Evolutionary conservation across 2,888 invertebrate species (phyloP).

Genomic region (Acronicta leporina): DNA sequence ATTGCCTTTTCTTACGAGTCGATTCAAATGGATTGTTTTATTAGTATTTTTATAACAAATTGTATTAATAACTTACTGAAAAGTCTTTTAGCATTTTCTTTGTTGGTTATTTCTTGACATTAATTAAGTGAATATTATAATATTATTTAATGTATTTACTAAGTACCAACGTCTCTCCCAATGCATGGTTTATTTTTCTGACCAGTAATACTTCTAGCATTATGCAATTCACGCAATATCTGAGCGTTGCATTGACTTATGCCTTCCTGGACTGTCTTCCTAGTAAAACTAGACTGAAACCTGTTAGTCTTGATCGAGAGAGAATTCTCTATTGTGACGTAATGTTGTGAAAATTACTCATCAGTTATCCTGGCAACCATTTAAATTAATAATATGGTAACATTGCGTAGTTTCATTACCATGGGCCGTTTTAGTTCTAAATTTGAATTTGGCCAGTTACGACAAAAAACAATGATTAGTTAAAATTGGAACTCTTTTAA

Average conservation of each 20-base stretch:
- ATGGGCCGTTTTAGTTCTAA: neutral
- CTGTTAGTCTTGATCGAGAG: constrained; percentile 55
- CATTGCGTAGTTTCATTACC: constrained; percentile 19
- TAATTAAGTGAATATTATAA: too few species aligned
- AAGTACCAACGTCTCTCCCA: neutral
- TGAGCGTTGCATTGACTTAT: constrained; percentile 50
- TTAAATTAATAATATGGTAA: constrained; percentile 8
- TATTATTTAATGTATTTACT: neutral
- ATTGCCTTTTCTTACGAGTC: too few species aligned
- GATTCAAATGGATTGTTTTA: too few species aligned
- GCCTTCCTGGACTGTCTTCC: constrained; percentile 72
- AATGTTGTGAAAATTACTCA: constrained; percentile 55
- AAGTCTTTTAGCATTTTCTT: neutral
- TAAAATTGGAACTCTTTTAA: constrained; percentile 4
- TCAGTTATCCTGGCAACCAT: constrained; percentile 21
- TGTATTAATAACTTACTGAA: neutral
- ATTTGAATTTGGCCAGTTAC: neutral
- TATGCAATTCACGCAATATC: constrained; percentile 47
- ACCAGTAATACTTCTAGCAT: constrained; percentile 18
- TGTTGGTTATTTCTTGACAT: neutral
- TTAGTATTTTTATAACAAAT: too few species aligned
- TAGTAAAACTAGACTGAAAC: constrained; percentile 65
- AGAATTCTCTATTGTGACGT: constrained; percentile 71
- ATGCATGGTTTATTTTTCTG: constrained; percentile 26
- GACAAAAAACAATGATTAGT: neutral